These are phyloP conservation scores for Eristalinus aeneus DNA, from an alignment of 2,888 invertebrate species.

Conservation along the genomic window DNA sequence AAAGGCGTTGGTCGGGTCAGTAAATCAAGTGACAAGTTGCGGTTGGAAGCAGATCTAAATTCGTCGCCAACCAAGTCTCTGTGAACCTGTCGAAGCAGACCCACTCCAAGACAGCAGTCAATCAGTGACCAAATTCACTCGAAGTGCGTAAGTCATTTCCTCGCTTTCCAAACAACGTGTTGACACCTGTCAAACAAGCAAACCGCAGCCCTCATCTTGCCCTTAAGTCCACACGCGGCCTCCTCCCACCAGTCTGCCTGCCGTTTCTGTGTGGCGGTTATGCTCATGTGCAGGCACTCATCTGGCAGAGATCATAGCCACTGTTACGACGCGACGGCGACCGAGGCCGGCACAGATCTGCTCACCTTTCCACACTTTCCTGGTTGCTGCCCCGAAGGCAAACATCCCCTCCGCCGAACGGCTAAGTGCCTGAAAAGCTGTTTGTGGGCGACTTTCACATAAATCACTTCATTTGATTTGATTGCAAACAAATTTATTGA, in stretches of 20 bases:
- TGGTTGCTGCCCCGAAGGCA: constrained; percentile 39
- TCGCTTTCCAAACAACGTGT: not conserved
- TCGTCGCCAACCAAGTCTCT: too few relatives aligned
- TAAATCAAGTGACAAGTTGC: not conserved
- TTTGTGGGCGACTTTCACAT: constrained; percentile 73
- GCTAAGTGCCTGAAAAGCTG: constrained; percentile 69
- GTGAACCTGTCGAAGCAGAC: too few relatives aligned
- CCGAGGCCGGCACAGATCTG: not conserved
- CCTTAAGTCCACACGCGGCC: not conserved
- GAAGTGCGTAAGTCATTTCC: not conserved
- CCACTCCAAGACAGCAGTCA: too few relatives aligned
- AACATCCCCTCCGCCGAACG: constrained; percentile 45
- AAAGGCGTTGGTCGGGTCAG: not conserved
- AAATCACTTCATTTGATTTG: constrained; percentile 73
- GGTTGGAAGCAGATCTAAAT: not conserved
- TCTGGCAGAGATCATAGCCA: constrained; percentile 28
- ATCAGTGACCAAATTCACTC: not conserved
- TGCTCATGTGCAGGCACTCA: constrained; percentile 33
- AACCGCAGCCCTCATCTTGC: constrained; percentile 25
- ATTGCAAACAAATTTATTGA: constrained; percentile 74
- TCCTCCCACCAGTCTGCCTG: constrained; percentile 10
- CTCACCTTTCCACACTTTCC: constrained; percentile 64
- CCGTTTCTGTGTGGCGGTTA: not conserved
- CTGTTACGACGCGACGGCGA: not conserved
- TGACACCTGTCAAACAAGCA: constrained; percentile 57